Base-by-base conservation (phyloP, 2,888 invertebrate genomes). In the Parthenolecanium corni region DNA sequence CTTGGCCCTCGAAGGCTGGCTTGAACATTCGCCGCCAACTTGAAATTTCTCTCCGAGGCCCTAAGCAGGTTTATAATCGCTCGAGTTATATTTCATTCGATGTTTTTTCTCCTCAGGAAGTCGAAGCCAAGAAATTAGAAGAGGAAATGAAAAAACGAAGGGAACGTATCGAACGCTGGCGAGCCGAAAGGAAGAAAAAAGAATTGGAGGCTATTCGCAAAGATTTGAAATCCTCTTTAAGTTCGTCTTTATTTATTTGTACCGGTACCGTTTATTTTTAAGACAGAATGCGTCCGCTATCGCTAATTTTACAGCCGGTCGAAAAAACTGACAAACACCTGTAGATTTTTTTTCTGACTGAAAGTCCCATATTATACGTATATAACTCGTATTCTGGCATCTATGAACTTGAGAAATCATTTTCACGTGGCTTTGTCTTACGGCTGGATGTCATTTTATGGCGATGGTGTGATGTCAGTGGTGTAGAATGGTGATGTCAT, bases 91-190 rank as follows among this genome's bases (percentile, higher is more conserved):
- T 20, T 23, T 21, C 24, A 53, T 56, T 61, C 62, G 38, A 68
- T 63, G 42, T 38, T 47, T 67, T 66, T 69, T 51, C 71, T 52
- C 5, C 40, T 21, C 23, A 89, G 81, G 93, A 93, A 75, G 90
- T 89, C 72, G 91, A 92, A 71, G 90, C 92, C 71, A 86, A 84
- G 68, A 83, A 89, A 25, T 75, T 97, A 25, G 96, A 96, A 74
- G 76, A 86, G 18, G 95, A 96, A 77, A 96, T 96, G 95, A 91
- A 90, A 71, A 94, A 92, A 73, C 80, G 96, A 3, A 79, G 95
- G 1, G 95, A 97, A 69, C 82, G 96, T 57, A 95, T 97, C 66
- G 96, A 97, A 74, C 81, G 93, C 58, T 96, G 95, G 95, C 79
- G 96, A 51, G 90, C 91, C 0, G 94, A 96, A 70, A 81, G 94